Conservation (phyloP, 1,140 invertebrate species). For the Bactericera cockerelli region DNA sequence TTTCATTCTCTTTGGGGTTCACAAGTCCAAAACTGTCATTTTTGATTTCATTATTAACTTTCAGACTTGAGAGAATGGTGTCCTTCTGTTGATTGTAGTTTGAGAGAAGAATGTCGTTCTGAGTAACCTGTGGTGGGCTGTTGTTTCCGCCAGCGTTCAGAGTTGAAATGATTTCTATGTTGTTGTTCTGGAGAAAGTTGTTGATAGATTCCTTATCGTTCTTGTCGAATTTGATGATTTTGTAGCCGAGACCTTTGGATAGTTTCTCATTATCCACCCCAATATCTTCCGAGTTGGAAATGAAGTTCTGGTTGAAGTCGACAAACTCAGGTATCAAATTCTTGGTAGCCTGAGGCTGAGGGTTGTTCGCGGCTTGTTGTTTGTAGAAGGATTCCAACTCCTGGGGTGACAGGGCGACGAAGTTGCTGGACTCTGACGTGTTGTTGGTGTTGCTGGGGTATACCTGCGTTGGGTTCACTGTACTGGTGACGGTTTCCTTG, state of each 20-base stretch:
- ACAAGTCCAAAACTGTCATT: not conserved
- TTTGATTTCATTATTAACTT: not conserved
- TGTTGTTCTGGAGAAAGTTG: not conserved
- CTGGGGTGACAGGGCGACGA: not conserved
- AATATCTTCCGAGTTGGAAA: not conserved
- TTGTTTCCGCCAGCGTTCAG: not conserved
- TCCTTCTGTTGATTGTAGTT: not conserved
- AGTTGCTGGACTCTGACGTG: too few species aligned
- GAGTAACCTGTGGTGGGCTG: not conserved
- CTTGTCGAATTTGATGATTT: slow-evolving; percentile 1
- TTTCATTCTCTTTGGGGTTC: not conserved
- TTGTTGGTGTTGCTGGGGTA: too few species aligned
- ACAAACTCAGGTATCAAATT: not conserved
- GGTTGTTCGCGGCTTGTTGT: not conserved
- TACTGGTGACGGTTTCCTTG: too few species aligned
- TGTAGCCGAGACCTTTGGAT: not conserved
- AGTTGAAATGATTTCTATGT: not conserved
- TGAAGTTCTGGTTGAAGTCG: slow-evolving; percentile 1
- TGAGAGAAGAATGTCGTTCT: not conserved
- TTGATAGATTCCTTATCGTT: slow-evolving; percentile 3
- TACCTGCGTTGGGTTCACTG: too few species aligned
- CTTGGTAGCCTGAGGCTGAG: not conserved
- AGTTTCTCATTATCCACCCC: not conserved
- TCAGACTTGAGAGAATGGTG: not conserved
- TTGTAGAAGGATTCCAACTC: not conserved